These are phyloP conservation scores for Bathynomus jamesi DNA, from an alignment of 1,140 invertebrate species.

Conservation along the genomic window DNA sequence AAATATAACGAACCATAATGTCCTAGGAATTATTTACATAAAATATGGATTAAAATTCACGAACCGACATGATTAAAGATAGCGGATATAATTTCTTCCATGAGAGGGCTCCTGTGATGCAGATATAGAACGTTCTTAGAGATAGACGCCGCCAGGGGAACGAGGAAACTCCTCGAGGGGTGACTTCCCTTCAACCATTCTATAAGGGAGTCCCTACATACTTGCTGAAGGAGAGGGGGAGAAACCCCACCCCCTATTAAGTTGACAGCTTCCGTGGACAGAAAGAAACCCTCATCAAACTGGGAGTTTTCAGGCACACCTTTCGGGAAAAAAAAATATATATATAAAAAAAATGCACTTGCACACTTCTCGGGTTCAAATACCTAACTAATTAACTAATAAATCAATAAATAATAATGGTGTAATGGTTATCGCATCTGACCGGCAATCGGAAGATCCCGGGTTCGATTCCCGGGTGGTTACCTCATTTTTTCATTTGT, in stretches of 20 bases:
- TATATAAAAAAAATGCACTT: no score
- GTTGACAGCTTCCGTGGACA: slow-evolving; percentile 47
- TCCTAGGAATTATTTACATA: no score
- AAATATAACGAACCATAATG: no score
- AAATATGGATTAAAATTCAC: no score
- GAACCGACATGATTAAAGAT: slow-evolving; percentile 16
- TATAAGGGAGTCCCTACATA: slow-evolving; percentile 37
- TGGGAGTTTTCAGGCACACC: slow-evolving; percentile 49
- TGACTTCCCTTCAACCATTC: slow-evolving; percentile 46
- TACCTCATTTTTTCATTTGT: no score
- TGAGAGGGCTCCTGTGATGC: slow-evolving; percentile 21
- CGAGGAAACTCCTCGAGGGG: slow-evolving; percentile 45
- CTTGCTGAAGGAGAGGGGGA: slow-evolving; percentile 29
- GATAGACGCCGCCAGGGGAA: slow-evolving; percentile 46
- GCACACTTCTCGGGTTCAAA: no score
- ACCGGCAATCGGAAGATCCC: no score
- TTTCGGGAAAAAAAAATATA: slow-evolving; percentile 38
- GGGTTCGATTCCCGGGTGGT: no score
- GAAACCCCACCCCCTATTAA: slow-evolving; percentile 45
- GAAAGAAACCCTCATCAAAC: slow-evolving; percentile 47
- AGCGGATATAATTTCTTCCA: slow-evolving; percentile 14
- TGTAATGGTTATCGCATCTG: no score
- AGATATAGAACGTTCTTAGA: slow-evolving; percentile 44
- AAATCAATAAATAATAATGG: no score
- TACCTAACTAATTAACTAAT: no score